Base-by-base conservation (phyloP, 2,888 invertebrate species). In the Thyatira batis region DNA sequence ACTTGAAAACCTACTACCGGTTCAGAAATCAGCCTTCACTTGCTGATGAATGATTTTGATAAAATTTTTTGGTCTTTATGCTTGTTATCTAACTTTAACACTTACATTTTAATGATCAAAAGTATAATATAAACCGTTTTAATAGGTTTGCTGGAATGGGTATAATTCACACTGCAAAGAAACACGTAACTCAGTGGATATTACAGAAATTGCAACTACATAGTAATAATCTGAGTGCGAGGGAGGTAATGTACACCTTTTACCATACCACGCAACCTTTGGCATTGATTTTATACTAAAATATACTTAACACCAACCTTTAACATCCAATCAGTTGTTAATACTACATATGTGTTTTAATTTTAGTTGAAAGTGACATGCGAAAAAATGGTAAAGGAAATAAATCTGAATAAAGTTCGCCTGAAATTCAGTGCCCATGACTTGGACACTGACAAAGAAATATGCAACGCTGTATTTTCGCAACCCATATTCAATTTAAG, bases 351-450 rank as follows among this genome's bases (percentile, higher is more conserved):
- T 20, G 2, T 10, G 11, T 23, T 21, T 45, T 11, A 17, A 20
- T 60, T 62, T 52, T 39, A 63, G 60, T 44, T 63, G 2, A 30
- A 33, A 11, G 27, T 25, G 11, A n/a, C 10, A 28, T 57, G 61
- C 27, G 53, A 59, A 33, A 51, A 28, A 3, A 49, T 52, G 49
- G 57, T 50, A 0, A 53, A 60, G 21, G 39, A 52, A 1, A 95
- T 96, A 85, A 95, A 96, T 80, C 83, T 96, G 59, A 96, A 96
- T 84, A 94, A 94, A 65, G 95, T 95, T 1, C 92, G 94, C 20
- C 82, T 96, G 21, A 93, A 94, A 60, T 96, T 95, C 74, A 94
- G 95, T 84, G 96, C 95, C 0, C 95, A 94, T 65, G 75, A 55
- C 11, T 20, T 52, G n/a, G 45, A 84, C 52, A 77, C 87, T 6